A percentile compares a stretch with the other conserved stretches of the same genome.
Conservation (phyloP, 2,113 vertebrate species). For the Chaetodon auriga region DNA sequence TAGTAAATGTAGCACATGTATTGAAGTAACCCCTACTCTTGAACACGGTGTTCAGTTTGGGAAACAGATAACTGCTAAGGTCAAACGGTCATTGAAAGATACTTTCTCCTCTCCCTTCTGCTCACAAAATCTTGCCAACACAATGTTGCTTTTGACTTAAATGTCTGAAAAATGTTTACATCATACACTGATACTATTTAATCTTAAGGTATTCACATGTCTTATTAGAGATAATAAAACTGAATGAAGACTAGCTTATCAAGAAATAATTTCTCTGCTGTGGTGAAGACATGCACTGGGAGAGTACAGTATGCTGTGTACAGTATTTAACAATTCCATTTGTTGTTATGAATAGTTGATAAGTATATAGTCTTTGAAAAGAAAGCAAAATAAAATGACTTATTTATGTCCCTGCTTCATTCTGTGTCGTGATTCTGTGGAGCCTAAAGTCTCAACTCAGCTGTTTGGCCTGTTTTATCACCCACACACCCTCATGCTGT, state of each 20-base stretch:
- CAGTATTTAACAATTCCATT: slow-evolving; percentile 96
- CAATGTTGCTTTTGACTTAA: slow-evolving; percentile 76
- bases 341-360: slow-evolving; percentile 91
- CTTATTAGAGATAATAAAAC: slow-evolving; percentile 80
- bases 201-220: slow-evolving; percentile 89
- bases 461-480: slow-evolving; percentile 85
- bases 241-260: slow-evolving; percentile 80
- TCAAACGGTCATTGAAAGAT: slow-evolving; percentile 80
- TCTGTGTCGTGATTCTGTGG: slow-evolving; percentile 67
- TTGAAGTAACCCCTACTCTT: slow-evolving; percentile 75
- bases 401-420: slow-evolving; percentile 91
- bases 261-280: slow-evolving; percentile 85
- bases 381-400: slow-evolving; percentile 93
- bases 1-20: slow-evolving; percentile 82
- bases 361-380: slow-evolving; percentile 86
- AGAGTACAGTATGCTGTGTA: slow-evolving; percentile 90
- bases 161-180: slow-evolving; percentile 91
- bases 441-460: slow-evolving; percentile 74
- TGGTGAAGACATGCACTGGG: slow-evolving; percentile 94
- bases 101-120: slow-evolving; percentile 57
- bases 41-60: slow-evolving; percentile 69
- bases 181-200: slow-evolving; percentile 91
- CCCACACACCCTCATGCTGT: slow-evolving; percentile 81
- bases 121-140: slow-evolving; percentile 71
- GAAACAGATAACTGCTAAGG: slow-evolving; percentile 72